Base-by-base conservation (phyloP, 1,140 invertebrate genomes). In the Cyclina sinensis region DNA sequence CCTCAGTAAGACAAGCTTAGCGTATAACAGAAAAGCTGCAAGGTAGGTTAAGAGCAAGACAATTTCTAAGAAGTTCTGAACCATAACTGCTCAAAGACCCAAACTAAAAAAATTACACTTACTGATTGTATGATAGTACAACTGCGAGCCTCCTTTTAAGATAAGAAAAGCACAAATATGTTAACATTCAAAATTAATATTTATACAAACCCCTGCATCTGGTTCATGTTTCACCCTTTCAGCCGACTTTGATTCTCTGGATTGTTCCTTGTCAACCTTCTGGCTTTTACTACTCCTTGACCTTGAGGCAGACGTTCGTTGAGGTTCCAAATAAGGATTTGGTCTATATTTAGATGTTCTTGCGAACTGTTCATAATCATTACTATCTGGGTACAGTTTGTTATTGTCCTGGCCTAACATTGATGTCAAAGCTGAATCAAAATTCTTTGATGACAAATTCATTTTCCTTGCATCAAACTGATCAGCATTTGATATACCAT, bases 401-500 rank as follows among this genome's bases (percentile, higher is more conserved):
- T 70, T 68, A 48, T 91, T 65, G 4, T 90, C 88, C 24, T 90
- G 86, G 24, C 91, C 92, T 46, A 94, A 65, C 94, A 94, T 94
- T 14, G 90, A 91, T 3, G 87, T 83, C 21, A 94, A 81, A 43
- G 94, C 93, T 37, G 91, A 81, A 78, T 94, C 94, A 92, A 94
- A 94, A 0, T 90, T 93, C 48, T 90, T 92, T 4, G 93, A 91
- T 18, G 91, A 91, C 32, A 94, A 73, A 73, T 89, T 92, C 94
- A 94, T 94, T 82, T 92, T 93, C 12, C 92, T 68, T n/a, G 90
- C 92, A 90, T 94, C 93, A 92, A 94, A 93, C 46, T 91, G 78
- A 59, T 93, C 92, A 27, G 70, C 70, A 39, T 80, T 89, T 21
- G 68, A 70, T 88, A 92, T 93, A 12, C 88, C 76, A 82, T 92